Base-by-base conservation (phyloP, 2,888 invertebrate genomes). In the Volucella inflata region DNA sequence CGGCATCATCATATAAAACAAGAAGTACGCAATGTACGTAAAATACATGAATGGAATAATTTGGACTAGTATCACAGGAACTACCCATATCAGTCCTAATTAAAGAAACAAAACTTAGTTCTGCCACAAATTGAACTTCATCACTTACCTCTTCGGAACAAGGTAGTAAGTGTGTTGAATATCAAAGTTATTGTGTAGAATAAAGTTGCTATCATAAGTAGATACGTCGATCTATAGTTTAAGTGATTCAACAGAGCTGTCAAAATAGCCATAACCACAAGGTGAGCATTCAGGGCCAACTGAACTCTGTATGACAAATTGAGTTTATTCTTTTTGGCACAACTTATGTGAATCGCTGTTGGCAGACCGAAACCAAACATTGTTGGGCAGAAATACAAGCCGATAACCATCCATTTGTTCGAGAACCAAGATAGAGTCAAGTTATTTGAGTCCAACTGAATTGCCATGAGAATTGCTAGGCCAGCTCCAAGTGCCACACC, bases 361-460 rank as follows among this genome's bases (percentile, higher is more conserved):
- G 91, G 82, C 11, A 92, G 89, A 30, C 90, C 90, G 75, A 91
- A 76, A 36, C 90, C 89, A 64, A 91, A 90, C 83, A 92, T 89
- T 87, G 90, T 89, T 46, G 93, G 93, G 48, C 91, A 91, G 59
- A 91, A 91, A 87, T 93, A 93, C 14, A 93, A 83, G 38, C 92
- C 92, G 67, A 93, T 91, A 10, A 94, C 90, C 80, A 94, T 91
- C 91, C 93, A 93, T 0, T 93, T 93, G 84, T 93, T 90, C 2
- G 94, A 92, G 89, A 93, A 95, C 95, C 95, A 95, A 30, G 93
- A 92, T 93, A 95, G 93, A 0, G 93, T 91, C 8, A 92, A 88
- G 17, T 91, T 90, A 1, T 91, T 88, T 6, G 89, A 89, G 87
- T 93, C 93, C 50, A 93, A 87, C 44, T 92, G 88, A 14, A 91